phyloP scores from a whole-genome alignment of 2,888 invertebrate genomes.

The Diabrotica balteata region DNA sequence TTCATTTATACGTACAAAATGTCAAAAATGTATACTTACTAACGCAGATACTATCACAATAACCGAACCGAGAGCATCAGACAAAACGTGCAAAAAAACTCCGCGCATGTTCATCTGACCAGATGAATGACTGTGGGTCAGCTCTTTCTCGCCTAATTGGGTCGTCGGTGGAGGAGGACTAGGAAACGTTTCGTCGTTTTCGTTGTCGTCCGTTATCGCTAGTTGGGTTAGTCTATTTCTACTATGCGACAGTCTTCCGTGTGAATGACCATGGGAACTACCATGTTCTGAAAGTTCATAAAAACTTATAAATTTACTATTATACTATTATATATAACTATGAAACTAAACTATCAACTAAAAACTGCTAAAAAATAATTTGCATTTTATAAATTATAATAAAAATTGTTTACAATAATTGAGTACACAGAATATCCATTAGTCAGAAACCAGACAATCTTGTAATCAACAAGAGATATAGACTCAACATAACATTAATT shows the following conservation, averaged over 20 bases:
- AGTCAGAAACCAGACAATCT: no score
- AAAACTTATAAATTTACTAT: no score
- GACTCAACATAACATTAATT: no score
- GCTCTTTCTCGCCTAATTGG: constrained; percentile 38
- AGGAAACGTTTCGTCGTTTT: constrained; percentile 71
- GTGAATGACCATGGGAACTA: constrained; percentile 71
- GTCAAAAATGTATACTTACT: constrained; percentile 37
- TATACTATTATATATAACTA: no score
- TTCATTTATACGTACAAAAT: no score
- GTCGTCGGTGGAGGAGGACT: constrained; percentile 58
- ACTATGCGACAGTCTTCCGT: constrained; percentile 67
- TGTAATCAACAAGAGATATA: no score
- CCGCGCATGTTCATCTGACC: constrained; percentile 98
- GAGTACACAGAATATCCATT: no score
- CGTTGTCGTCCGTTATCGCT: constrained; percentile 74
- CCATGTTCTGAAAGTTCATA: constrained; percentile 66
- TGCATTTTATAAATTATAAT: no score
- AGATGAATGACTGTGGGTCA: constrained; percentile 65
- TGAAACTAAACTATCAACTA: no score
- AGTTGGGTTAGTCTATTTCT: constrained; percentile 68
- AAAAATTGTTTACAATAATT: no score
- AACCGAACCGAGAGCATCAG: constrained; percentile 95
- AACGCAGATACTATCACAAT: constrained; percentile 87
- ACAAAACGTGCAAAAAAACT: constrained; percentile 97
- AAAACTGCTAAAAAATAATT: no score